Conservation (phyloP, 92 coral and sea anemone genomes). For the Actinernus sp. region DNA sequence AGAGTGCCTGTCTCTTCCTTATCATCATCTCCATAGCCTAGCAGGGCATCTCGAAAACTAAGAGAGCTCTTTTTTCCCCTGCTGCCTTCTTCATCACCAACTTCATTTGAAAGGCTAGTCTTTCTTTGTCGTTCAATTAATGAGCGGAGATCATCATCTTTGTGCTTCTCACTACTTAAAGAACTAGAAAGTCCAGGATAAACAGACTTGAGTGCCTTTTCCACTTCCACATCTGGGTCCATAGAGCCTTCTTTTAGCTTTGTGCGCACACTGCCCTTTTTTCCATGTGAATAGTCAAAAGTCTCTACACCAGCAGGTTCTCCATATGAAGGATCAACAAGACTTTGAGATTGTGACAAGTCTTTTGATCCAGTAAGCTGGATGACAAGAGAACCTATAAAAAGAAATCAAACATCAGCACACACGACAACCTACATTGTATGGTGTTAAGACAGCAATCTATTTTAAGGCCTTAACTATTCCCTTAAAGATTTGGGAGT, state of each 20-base stretch:
- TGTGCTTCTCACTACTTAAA: too few species aligned
- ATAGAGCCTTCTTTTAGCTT: background rate
- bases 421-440: too few species aligned
- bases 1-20: background rate
- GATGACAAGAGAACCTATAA: constrained; percentile 12
- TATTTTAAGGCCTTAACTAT: too few species aligned
- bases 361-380: constrained; percentile 3
- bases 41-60: background rate
- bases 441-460: too few species aligned
- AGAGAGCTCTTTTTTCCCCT: background rate
- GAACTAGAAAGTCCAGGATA: background rate
- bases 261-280: background rate
- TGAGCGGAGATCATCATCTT: constrained; percentile 27
- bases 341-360: constrained; percentile 5
- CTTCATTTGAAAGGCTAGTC: constrained; percentile 1
- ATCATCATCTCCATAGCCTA: background rate
- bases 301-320: constrained; percentile 17
- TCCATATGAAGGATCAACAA: constrained; percentile 48
- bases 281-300: constrained; percentile 34
- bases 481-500: too few species aligned
- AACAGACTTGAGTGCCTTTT: background rate
- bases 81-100: background rate
- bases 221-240: constrained; percentile 1
- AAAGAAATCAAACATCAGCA: background rate
- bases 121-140: constrained; percentile 27